Conservation (phyloP, 2,888 invertebrate genomes). For the Alloscopus bannaensis region DNA sequence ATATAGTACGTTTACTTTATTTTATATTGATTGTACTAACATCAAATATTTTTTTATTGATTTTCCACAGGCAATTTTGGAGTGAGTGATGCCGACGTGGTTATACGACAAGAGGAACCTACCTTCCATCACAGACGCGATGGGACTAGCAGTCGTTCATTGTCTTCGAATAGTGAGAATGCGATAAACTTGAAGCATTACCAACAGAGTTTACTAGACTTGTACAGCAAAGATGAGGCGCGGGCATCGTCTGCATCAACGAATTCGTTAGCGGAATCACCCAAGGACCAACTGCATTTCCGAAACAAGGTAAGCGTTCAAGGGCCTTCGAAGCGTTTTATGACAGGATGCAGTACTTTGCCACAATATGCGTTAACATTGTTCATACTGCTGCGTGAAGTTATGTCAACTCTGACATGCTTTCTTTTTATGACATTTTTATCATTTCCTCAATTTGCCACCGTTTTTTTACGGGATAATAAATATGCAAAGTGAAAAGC, state of each 20-base stretch:
- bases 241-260: neutral
- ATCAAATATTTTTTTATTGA: slow-evolving; percentile 7
- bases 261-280: neutral
- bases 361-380: too few species aligned
- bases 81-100: slow-evolving; percentile 71
- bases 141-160: neutral
- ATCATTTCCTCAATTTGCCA: slow-evolving; percentile 20
- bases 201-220: slow-evolving; percentile 15
- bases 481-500: neutral
- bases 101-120: slow-evolving; percentile 50
- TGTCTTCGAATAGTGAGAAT: slow-evolving; percentile 26
- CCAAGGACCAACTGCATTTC: slow-evolving; percentile 46
- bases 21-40: neutral
- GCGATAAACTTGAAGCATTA: slow-evolving; percentile 4
- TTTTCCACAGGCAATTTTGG: slow-evolving; percentile 69
- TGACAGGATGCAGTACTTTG: too few species aligned
- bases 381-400: too few species aligned
- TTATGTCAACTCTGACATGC: too few species aligned
- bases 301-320: too few species aligned
- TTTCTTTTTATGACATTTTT: slow-evolving; percentile 23
- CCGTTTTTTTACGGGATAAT: slow-evolving; percentile 8
- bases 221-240: slow-evolving; percentile 16
- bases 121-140: slow-evolving; percentile 2
- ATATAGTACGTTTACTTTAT: too few species aligned
- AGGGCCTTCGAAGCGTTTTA: too few species aligned